Evolutionary conservation across 2,888 invertebrate genomes (phyloP).

Genomic region (Helobdella robusta): DNA sequence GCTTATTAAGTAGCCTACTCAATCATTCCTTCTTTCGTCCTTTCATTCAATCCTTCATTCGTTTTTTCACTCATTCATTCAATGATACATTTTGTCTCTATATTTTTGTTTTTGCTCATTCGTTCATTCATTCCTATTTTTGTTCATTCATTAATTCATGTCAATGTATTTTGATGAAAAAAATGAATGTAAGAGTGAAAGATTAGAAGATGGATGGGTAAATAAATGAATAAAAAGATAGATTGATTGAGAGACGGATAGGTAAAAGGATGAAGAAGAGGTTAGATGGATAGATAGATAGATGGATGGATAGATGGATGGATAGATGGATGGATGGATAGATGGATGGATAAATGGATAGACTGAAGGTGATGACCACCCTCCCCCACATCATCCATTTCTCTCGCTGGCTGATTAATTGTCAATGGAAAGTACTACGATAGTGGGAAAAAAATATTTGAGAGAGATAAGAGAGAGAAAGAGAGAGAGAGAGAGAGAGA

Average conservation of each 20-base stretch:
- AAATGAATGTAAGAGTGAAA: not conserved
- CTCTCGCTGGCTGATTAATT: no score
- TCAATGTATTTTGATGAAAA: no score
- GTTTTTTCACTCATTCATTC: no score
- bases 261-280: not conserved
- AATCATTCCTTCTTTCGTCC: no score
- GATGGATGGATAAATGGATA: not conserved
- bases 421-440: no score
- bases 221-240: not conserved
- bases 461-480: not conserved
- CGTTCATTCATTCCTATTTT: no score
- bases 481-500: conserved; percentile 3
- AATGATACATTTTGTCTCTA: no score
- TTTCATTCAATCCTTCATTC: no score
- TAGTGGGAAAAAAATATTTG: not conserved
- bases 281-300: not conserved
- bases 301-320: not conserved
- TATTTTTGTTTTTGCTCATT: no score
- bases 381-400: no score
- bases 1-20: no score
- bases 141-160: no score
- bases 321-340: not conserved
- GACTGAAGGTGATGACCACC: not conserved
- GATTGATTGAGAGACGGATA: not conserved
- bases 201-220: not conserved